Evolutionary conservation across 2,113 vertebrate genomes (phyloP).

Genomic region (Aegotheles bennettii): DNA sequence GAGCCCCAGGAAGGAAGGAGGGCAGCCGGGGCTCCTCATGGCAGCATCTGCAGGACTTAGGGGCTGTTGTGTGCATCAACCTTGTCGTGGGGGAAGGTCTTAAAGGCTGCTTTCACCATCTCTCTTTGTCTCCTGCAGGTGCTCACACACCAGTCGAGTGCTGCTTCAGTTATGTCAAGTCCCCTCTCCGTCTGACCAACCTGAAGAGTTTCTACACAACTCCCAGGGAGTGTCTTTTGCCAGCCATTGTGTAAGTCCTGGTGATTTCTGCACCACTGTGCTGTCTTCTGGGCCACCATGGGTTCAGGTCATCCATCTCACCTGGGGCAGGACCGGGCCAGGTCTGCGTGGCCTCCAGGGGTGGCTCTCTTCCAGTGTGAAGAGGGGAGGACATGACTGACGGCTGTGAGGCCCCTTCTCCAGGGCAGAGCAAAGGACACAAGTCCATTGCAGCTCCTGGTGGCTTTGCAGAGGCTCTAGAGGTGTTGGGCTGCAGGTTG

Average conservation of each 20-base stretch:
- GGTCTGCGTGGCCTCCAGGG: fast-evolving
- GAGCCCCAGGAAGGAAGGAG: background rate
- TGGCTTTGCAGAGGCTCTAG: background rate
- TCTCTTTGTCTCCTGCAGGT: background rate
- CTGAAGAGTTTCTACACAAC: background rate
- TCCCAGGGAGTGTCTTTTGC: background rate
- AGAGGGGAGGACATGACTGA: background rate
- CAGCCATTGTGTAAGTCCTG: constrained; percentile 15
- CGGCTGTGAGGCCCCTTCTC: background rate
- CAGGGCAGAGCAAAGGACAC: background rate
- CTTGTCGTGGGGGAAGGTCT: too few relatives aligned
- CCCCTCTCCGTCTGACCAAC: fast-evolving
- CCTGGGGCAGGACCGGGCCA: background rate
- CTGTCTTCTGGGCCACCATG: fast-evolving
- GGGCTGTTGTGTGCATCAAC: background rate
- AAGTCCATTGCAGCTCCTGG: background rate
- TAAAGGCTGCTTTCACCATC: background rate
- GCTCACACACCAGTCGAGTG: fast-evolving
- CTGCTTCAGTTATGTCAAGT: fast-evolving
- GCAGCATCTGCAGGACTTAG: background rate
- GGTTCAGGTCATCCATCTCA: background rate
- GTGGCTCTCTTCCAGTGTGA: background rate
- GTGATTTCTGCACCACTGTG: background rate
- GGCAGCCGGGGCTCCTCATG: background rate
- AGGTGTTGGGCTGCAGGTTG: background rate